Evolutionary conservation across 1,140 invertebrate genomes (phyloP), one percentile per base, ranked within the genome.

Genomic region (Caerostris darwini): DNA sequence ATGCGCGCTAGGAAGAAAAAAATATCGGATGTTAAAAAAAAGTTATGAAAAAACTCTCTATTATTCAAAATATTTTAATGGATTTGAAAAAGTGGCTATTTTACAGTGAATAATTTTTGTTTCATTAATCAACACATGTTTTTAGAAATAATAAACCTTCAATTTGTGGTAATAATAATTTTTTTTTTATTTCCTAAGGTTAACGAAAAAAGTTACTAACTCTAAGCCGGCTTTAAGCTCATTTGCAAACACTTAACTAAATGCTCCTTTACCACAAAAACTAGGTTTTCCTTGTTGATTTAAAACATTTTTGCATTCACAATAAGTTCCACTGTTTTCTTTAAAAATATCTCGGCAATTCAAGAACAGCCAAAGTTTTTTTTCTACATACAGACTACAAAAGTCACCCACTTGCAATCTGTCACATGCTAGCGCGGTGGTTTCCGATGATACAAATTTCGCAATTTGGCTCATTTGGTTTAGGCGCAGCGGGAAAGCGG

Each of bases 351-450:
- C 53, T 77, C 8, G 0, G 34, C 34, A 34, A 77, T 77, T 77
- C 71, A 77, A 12, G 3, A 5, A 8, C 71, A 10, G 34, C 34
- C 71, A 77, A 77, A 34, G 71, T 34, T 34, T 34, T 8, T 12
- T 5, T 50, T 34, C 10, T 34, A 8, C 34, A 34, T 12, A 12
- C 50, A 56, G 81, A 87, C n/a, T 19, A 1, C 17, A 19, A 59
- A 64, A 87, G 85, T 87, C 85, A 87, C 85, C 85, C 58, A 87
- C 57, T 58, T 59, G 57, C 34, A 34, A 77, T 77, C 34, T 77
- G 71, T 77, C 71, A 77, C 71, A 77, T 34, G 19, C 34, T 12
- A 77, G 7, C 34, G 34, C 34, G 34, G 19, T 77, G 19, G 53
- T 50, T 50, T 77, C 53, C 34, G 71, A 77, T 77, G 71, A 77